Evolutionary conservation across 2,888 invertebrate species (phyloP), one percentile per base, ranked within the genome.

Genomic region (Andrena praecox): DNA sequence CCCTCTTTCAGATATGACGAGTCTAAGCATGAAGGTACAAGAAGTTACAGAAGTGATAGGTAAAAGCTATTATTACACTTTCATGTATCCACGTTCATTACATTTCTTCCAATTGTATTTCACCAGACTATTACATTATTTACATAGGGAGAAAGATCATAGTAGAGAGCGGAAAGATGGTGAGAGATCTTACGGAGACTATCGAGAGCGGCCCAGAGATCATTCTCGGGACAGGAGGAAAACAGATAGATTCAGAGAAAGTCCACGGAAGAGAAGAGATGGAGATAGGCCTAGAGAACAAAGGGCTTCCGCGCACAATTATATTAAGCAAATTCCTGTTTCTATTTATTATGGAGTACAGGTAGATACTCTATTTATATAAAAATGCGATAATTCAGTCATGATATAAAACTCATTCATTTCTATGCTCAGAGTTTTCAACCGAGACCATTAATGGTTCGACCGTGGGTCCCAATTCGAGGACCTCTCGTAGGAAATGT

Each of bases 271-370:
- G 2, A 83, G 83, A 29, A 77, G 87, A 60, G 80, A 81, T 7
- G 1, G 6, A 42, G 84, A 84, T 20, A 80, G 87, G 62, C 85
- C 85, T 33, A 86, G 88, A 60, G 80, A 85, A 62, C 62, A 24
- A 67, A 82, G 81, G 16, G 12, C n/a, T 83, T 7, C 8, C 68
- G 12, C 29, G 0, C 82, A 82, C 67, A n/a, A n/a, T n/a, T 86
- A 80, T 35, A 80, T 89, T 0, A 89, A 90, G 60, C 80, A 74
- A 12, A 82, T 91, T 54, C 88, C 88, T 33, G 82, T 91, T 59
- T 89, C 91, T 27, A 33, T 90, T 68, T 91, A 88, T 77, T 91
- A 87, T 69, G 85, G 86, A 8, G 91, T 91, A 67, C 70, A 85
- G 82, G 20, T 20, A 20, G 20, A 20, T 20, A 20, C 20, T 20